Percentiles rank a stretch among this genome's conserved stretches.
These are phyloP conservation scores for Scylla paramamosain DNA, from an alignment of 1,140 invertebrate genomes.

Conservation along the genomic window DNA sequence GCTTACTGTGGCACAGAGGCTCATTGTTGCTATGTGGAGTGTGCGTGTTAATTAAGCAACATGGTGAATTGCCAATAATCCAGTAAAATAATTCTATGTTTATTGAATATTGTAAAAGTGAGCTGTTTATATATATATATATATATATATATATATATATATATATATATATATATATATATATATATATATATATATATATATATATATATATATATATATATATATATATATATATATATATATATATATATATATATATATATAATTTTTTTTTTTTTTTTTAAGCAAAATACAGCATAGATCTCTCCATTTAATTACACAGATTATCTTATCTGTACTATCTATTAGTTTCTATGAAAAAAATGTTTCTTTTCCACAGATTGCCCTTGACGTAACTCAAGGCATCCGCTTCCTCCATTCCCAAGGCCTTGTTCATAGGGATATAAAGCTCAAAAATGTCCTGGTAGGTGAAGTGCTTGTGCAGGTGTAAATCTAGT, in stretches of 20 bases:
- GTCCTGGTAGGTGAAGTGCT: constrained; percentile 84
- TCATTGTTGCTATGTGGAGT: background rate
- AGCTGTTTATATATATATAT: background rate
- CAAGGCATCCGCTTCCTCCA: constrained; percentile 93
- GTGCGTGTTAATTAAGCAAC: background rate
- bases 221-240: background rate
- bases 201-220: background rate
- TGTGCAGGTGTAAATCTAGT: no score
- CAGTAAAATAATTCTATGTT: background rate
- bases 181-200: no score
- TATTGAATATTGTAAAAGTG: background rate
- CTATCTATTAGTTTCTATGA: background rate
- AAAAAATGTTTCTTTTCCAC: constrained; percentile 74
- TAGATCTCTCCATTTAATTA: no score
- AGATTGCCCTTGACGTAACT: constrained; percentile 91
- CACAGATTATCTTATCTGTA: no score
- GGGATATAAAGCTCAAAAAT: constrained; percentile 95
- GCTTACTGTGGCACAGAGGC: background rate
- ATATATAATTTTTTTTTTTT: no score
- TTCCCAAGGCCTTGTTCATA: constrained; percentile 91
- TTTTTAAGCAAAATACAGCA: no score
- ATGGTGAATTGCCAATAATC: background rate
- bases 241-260: no score
- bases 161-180: background rate
- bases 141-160: background rate